Evolutionary conservation across 2,888 invertebrate species (phyloP).

Genomic region (Meganola albula): DNA sequence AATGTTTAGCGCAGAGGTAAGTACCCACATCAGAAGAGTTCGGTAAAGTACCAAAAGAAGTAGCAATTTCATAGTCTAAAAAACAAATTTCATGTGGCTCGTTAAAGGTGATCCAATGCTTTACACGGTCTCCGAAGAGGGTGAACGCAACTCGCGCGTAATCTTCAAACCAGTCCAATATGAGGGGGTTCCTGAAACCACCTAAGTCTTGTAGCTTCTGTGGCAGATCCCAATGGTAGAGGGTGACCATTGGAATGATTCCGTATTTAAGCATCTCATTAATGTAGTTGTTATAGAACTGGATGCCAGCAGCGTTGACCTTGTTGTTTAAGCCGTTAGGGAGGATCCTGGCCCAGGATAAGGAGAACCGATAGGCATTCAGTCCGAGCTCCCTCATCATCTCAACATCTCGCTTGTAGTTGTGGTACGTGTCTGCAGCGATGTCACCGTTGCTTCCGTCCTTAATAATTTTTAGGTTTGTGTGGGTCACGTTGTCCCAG

Average conservation of each 20-base stretch:
- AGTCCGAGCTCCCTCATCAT: constrained; percentile 59
- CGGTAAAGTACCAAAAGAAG: constrained; percentile 40
- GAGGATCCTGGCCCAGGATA: constrained; percentile 81
- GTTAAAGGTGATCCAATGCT: constrained; percentile 40
- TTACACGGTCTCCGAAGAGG: constrained; percentile 64
- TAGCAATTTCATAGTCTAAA: constrained; percentile 62
- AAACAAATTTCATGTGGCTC: constrained; percentile 62
- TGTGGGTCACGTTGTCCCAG: constrained; percentile 45
- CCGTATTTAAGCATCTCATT: constrained; percentile 76
- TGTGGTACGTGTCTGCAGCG: constrained; percentile 78
- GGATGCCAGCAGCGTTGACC: constrained; percentile 77
- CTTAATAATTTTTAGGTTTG: constrained; percentile 28
- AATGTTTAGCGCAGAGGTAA: constrained; percentile 64
- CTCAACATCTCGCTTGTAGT: constrained; percentile 72
- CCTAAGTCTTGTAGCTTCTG: constrained; percentile 36
- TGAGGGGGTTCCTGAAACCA: constrained; percentile 41
- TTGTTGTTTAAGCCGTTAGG: constrained; percentile 70
- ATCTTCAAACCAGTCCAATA: constrained; percentile 63
- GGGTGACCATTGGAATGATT: constrained; percentile 77
- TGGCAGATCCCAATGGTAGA: constrained; percentile 75
- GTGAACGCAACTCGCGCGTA: constrained; percentile 62
- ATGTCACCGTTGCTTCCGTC: constrained; percentile 72
- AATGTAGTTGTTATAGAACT: constrained; percentile 81
- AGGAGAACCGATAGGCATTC: constrained; percentile 72
- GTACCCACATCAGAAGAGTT: constrained; percentile 56